Evolutionary conservation across 2,797 vertebrate species (phyloP).

Genomic region (Sparus aurata): DNA sequence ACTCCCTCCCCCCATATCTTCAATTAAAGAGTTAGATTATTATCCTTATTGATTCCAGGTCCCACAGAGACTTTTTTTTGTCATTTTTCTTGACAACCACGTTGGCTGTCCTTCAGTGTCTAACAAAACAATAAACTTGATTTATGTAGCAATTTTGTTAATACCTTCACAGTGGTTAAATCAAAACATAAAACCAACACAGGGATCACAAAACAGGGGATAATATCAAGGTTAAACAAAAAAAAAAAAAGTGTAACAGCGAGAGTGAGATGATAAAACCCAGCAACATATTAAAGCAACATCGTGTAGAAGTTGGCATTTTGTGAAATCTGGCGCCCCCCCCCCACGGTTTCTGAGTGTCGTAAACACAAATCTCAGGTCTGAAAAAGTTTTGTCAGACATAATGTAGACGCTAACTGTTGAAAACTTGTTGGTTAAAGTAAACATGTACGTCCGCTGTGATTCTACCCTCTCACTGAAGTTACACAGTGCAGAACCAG

Average conservation of each 20-base stretch:
- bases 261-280: neutral
- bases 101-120: slow-evolving; percentile 29
- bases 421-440: no score
- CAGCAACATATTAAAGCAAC: neutral
- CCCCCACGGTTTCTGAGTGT: no score
- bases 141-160: neutral
- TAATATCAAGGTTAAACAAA: neutral
- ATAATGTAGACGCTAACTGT: no score
- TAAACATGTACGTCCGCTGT: no score
- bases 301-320: no score
- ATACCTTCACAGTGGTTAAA: neutral
- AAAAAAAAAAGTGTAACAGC: neutral
- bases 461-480: no score
- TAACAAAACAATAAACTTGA: neutral
- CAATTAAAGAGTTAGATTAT: slow-evolving; percentile 27
- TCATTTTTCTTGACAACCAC: slow-evolving; percentile 18
- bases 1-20: neutral
- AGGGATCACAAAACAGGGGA: neutral
- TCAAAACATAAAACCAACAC: neutral
- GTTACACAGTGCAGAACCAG: no score
- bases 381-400: no score
- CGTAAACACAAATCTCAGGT: no score
- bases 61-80: slow-evolving; percentile 22
- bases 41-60: slow-evolving; percentile 29
- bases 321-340: no score